Evolutionary conservation across 2,797 vertebrate genomes (phyloP).

Genomic region (Phataginus tetradactyla): DNA sequence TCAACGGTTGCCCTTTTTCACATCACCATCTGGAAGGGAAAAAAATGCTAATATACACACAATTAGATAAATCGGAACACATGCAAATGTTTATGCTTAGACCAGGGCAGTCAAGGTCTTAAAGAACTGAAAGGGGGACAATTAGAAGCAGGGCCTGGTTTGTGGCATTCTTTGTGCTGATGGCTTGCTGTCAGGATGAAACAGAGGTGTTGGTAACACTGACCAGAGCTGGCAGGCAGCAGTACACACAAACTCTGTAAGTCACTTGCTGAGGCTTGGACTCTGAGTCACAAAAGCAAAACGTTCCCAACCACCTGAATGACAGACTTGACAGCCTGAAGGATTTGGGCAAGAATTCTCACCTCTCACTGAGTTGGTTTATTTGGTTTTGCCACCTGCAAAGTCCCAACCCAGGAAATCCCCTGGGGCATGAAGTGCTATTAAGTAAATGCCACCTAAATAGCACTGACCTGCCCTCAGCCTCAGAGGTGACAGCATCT

Average conservation of each 20-base stretch:
- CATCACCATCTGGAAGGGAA: conserved; percentile 66
- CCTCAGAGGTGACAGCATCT: not conserved
- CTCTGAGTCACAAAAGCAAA: conserved; percentile 46
- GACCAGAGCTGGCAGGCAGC: conserved; percentile 62
- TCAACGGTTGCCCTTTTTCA: conserved; percentile 64
- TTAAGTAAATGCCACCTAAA: conserved; percentile 16
- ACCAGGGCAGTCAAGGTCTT: conserved; percentile 46
- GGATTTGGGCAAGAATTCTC: conserved; percentile 61
- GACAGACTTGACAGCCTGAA: conserved; percentile 35
- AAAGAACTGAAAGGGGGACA: not conserved
- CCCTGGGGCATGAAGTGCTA: not conserved
- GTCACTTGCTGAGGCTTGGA: conserved; percentile 50
- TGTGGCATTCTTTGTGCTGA: conserved; percentile 57
- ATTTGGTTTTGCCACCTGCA: conserved; percentile 64
- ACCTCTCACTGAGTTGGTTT: conserved; percentile 44
- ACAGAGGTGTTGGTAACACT: conserved; percentile 70
- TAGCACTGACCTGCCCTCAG: not conserved
- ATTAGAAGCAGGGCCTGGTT: conserved; percentile 50
- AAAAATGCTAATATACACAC: conserved; percentile 50
- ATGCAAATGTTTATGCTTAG: conserved; percentile 53
- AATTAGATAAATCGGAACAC: conserved; percentile 69
- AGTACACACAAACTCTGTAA: not conserved
- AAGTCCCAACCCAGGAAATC: not conserved
- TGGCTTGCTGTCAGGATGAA: conserved; percentile 68
- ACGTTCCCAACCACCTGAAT: conserved; percentile 40